These are phyloP conservation scores for Xestia rhomboidea DNA, from an alignment of 2,888 invertebrate species.

Conservation along the genomic window DNA sequence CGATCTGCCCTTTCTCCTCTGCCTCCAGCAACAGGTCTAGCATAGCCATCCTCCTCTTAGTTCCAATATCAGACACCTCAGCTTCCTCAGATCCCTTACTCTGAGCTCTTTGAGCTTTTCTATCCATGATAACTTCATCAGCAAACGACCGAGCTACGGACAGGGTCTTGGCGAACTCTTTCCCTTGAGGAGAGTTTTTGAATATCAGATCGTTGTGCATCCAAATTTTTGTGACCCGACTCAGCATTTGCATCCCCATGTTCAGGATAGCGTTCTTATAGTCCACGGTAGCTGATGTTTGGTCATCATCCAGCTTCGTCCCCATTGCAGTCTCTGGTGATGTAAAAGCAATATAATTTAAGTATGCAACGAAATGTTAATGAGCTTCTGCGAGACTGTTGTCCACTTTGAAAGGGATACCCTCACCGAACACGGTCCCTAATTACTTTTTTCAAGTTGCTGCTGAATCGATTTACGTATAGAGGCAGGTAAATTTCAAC, in stretches of 20 bases:
- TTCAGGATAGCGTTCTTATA: constrained; percentile 88
- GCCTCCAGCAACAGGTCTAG: constrained; percentile 92
- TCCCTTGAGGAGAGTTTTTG: constrained; percentile 82
- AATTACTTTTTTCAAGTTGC: constrained; percentile 5
- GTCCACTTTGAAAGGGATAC: neutral
- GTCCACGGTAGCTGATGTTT: constrained; percentile 78
- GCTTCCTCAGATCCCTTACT: constrained; percentile 33
- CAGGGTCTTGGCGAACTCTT: constrained; percentile 84
- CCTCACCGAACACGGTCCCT: neutral
- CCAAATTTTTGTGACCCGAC: constrained; percentile 88
- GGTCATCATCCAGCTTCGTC: constrained; percentile 84
- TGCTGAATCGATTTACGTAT: neutral
- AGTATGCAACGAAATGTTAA: neutral
- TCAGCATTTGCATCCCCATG: constrained; percentile 75
- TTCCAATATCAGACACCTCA: constrained; percentile 57
- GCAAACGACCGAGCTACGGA: constrained; percentile 88
- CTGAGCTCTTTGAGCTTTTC: constrained; percentile 71
- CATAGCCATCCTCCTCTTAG: constrained; percentile 90
- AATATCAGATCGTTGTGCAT: constrained; percentile 89
- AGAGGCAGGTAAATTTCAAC: neutral
- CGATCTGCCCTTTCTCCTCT: constrained; percentile 90
- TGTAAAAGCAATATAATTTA: neutral
- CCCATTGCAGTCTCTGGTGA: constrained; percentile 92
- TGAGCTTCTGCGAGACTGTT: neutral
- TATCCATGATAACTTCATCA: constrained; percentile 89